Percentiles rank a stretch among this genome's conserved stretches.
phyloP scores from a whole-genome alignment of 2,888 invertebrate genomes.

The Oscheius onirici region DNA sequence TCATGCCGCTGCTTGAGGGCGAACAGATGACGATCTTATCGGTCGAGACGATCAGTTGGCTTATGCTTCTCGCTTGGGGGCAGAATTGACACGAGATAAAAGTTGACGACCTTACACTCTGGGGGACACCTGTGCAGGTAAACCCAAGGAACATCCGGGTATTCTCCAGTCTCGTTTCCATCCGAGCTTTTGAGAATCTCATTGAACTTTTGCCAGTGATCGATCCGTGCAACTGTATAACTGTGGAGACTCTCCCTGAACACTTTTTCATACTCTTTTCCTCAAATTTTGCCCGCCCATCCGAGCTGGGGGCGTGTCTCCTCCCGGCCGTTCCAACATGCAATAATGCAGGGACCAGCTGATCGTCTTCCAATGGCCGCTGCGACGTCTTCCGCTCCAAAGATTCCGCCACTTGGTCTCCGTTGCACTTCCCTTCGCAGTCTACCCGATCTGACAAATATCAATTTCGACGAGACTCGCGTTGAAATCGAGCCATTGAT shows the following conservation, averaged over 20 bases:
- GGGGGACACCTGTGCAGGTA: too few species aligned
- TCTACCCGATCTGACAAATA: constrained; percentile 10
- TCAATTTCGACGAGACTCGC: constrained; percentile 17
- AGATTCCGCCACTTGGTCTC: background rate
- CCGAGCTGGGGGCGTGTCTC: constrained; percentile 5
- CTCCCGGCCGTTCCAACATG: constrained; percentile 20
- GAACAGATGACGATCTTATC: too few species aligned
- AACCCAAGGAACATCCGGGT: too few species aligned
- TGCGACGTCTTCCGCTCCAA: background rate
- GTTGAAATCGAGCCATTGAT: constrained; percentile 17
- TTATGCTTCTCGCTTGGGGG: too few species aligned
- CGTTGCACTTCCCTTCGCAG: background rate
- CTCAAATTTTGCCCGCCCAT: background rate
- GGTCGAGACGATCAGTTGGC: too few species aligned
- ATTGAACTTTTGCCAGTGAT: too few species aligned
- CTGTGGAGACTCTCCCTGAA: background rate
- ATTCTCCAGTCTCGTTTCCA: too few species aligned
- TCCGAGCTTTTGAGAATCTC: too few species aligned
- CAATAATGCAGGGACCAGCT: constrained; percentile 22
- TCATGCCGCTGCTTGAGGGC: too few species aligned
- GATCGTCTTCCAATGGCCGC: constrained; percentile 12
- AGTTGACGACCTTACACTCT: too few species aligned
- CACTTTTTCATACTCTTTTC: background rate
- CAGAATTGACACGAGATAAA: too few species aligned
- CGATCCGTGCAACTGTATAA: too few species aligned